phyloP scores from a whole-genome alignment of 1,140 invertebrate genomes.

The Helicoverpa armigera region DNA sequence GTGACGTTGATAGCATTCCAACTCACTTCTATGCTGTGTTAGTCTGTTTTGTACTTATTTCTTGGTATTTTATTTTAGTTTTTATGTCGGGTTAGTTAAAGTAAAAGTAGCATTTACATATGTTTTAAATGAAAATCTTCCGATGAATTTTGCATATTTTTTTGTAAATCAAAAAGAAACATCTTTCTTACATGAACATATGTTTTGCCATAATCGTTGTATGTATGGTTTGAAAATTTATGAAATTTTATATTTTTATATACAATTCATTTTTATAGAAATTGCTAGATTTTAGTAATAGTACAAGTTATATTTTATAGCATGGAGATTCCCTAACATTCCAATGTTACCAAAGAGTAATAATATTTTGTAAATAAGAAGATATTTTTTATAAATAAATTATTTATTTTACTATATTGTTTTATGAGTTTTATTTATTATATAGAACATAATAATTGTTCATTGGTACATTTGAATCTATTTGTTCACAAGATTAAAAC shows the following conservation, averaged over 20 bases:
- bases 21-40: constrained; percentile 54
- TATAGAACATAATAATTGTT: neutral
- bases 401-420: constrained; percentile 27
- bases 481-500: neutral
- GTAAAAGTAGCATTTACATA: too few species aligned
- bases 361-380: constrained; percentile 50
- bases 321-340: constrained; percentile 46
- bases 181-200: too few species aligned
- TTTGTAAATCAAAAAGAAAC: too few species aligned
- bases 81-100: too few species aligned
- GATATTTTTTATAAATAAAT: constrained; percentile 46
- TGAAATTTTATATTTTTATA: neutral
- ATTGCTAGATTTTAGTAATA: neutral
- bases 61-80: too few species aligned
- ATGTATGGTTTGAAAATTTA: too few species aligned
- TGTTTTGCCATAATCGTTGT: too few species aligned
- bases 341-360: constrained; percentile 54
- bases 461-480: neutral
- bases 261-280: neutral
- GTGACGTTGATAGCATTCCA: constrained; percentile 84
- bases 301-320: neutral
- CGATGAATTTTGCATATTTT: too few species aligned
- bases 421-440: constrained; percentile 18
- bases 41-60: neutral
- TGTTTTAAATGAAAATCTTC: too few species aligned